Base-by-base conservation (phyloP, 1,140 invertebrate genomes). In the Aradophagus sp. region DNA sequence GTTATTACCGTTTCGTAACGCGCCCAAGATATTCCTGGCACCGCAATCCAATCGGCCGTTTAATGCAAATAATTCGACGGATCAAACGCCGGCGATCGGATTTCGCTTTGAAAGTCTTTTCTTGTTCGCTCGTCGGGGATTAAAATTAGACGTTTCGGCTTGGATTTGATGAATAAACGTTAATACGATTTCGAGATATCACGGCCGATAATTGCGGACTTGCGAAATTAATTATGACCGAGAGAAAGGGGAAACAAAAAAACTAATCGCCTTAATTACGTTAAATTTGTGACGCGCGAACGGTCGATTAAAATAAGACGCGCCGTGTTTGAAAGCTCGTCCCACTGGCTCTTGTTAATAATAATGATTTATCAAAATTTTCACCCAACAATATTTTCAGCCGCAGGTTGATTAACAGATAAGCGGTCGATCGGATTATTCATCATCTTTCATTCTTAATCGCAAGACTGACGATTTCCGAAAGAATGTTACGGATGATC, bases 381-480 rank as follows among this genome's bases (percentile, higher is more conserved):
- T 5, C 20, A 8, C 8, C 8, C 8, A 8, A 23, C 20, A 23
- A 8, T 23, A 5, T 23, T 8, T 23, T 23, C 20, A 10, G 29
- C n/a, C 4, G n/a, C 2, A 6, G 4, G 29, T 10, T 31, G 31
- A 35, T 35, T 23, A 15, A 19, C 50, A 27, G 36, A 32, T 41
- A 31, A 47, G 15, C 4, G 26, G 14, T 39, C 17, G 1, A 5
- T 8, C 14, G 20, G 15, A 67, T 67, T 36, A 34, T 45, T 58
- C 52, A 50, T 56, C 12, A 34, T 35, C 7, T 56, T 10, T 1
- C 8, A 31, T 42, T 17, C 26, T 41, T 36, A 44, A 47, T 36
- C 19, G 19, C 29, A 27, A 20, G 20, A 48, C 36, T 29, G 35
- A 56, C 53, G 47, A 52, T 50, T 59, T 67, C 27, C 47, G 38